Base-by-base conservation (phyloP, 2,797 vertebrate genomes). In the Hypotaenidia okinawae region DNA sequence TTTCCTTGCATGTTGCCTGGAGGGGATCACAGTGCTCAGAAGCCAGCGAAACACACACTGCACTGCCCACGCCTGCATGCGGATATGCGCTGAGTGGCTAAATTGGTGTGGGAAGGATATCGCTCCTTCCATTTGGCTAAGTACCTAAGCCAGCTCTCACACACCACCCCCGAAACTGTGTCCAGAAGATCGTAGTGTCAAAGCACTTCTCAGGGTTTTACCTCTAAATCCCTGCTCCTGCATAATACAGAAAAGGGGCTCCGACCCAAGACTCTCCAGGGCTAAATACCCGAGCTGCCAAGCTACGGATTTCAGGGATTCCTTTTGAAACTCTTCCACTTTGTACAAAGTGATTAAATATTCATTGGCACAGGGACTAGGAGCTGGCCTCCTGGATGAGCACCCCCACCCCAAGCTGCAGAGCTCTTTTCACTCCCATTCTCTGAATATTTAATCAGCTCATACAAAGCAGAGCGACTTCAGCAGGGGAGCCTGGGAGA, bases 391-490 rank as follows among this genome's bases (percentile, higher is more conserved):
- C 70, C 80, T 84, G 80, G 91, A 88, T 84, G 74, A 91, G 67
- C 91, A 84, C 93, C 89, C 94, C 93, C 89, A 81, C 73, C 89
- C 89, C 66, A 73, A 78, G 63, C 84, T 7, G 16, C 87, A 91
- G 87, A 94, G 74, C 69, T 85, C 94, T 90, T 96, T 93, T 94
- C 91, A 91, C 89, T 96, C 70, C 67, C 85, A 74, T 76, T 80
- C 87, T 87, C 95, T 96, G 96, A 96, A 96, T 96, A 91, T 91
- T 97, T 95, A 94, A 96, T 94, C 84, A 77, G 78, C 75, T 86
- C 78, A 33, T 11, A 96, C 94, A 95, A 93, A 97, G 93, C 80
- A 1, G 21, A 76, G 66, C 5, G 0, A 72, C 49, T 93, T 19
- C 91, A 73, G 82, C 73, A 7, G 84, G 82, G 89, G 72, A 93